Evolutionary conservation across 2,888 invertebrate species (phyloP), one percentile per base, ranked within the genome.

Genomic region (Noctua janthe): DNA sequence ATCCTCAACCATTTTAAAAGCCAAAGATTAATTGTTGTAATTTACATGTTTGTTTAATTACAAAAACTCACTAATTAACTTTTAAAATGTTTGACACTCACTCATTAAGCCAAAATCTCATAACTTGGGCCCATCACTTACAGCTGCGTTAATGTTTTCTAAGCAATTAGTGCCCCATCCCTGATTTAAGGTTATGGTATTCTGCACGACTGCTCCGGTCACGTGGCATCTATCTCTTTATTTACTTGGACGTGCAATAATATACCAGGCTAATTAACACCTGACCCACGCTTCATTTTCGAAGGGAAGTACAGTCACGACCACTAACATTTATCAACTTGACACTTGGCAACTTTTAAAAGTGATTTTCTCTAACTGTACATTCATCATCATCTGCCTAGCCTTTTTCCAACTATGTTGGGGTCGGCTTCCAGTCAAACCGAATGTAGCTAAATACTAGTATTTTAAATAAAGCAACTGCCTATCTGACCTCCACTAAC

Each of bases 191-290:
- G 95, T 96, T 95, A 96, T 95, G 93, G 94, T 91, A 84, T 90
- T 91, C 87, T 91, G 91, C 93, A 93, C 94, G 94, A 94, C 92
- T 91, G 94, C 87, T 86, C 92, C 91, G 94, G 96, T 95, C 96
- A 96, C 96, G 96, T 95, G 96, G 94, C 94, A 89, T 91, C 95
- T 95, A 95, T 96, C 95, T 96, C 94, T 96, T 94, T 95, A 95
- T 96, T 96, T 95, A 93, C 92, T 93, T 91, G 92, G 94, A 93
- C 94, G 91, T 92, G 91, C 90, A 92, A 94, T 95, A 93, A 93
- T 92, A 94, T 93, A 93, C 90, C 90, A 93, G 93, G 91, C 92
- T 94, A 90, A 92, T 94, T 94, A 94, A 88, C 92, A 90, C 93
- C 91, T 91, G 86, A 88, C 88, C 85, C 87, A 89, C 88, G 85